Evolutionary conservation across 2,888 invertebrate species (phyloP).

Genomic region (Listrodromus nycthemerus): DNA sequence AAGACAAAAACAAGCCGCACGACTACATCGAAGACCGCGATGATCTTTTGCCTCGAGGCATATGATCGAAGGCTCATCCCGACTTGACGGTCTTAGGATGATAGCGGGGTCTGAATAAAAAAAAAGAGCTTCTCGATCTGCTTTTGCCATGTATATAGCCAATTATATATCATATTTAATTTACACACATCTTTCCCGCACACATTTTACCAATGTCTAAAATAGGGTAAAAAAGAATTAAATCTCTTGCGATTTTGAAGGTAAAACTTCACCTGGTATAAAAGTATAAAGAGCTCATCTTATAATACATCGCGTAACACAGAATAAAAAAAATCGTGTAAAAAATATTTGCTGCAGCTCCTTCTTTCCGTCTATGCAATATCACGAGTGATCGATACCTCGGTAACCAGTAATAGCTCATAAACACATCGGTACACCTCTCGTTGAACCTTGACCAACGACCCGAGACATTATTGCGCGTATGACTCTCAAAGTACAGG

Average conservation of each 20-base stretch:
- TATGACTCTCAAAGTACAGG: not conserved
- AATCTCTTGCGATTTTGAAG: too few species aligned
- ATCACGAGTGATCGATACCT: not conserved
- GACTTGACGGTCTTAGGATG: not conserved
- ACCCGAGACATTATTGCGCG: conserved; percentile 10
- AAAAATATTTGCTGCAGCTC: not conserved
- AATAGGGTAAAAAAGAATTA: too few species aligned
- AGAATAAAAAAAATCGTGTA: too few species aligned
- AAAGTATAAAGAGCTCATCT: too few species aligned
- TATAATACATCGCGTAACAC: too few species aligned
- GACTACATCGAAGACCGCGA: conserved; percentile 7
- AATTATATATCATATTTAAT: too few species aligned
- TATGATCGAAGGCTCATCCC: conserved; percentile 18
- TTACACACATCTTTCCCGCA: too few species aligned
- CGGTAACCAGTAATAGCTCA: not conserved
- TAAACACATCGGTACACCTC: not conserved
- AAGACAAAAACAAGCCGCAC: conserved; percentile 22
- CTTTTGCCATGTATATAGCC: too few species aligned
- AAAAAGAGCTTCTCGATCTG: too few species aligned
- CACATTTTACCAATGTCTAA: too few species aligned
- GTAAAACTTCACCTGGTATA: too few species aligned
- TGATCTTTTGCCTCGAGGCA: conserved; percentile 20
- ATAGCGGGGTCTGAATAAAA: not conserved
- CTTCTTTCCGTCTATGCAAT: not conserved
- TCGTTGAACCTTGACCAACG: conserved; percentile 5